Base-by-base conservation (phyloP, 2,888 invertebrate genomes). In the Darwinula stevensoni region DNA sequence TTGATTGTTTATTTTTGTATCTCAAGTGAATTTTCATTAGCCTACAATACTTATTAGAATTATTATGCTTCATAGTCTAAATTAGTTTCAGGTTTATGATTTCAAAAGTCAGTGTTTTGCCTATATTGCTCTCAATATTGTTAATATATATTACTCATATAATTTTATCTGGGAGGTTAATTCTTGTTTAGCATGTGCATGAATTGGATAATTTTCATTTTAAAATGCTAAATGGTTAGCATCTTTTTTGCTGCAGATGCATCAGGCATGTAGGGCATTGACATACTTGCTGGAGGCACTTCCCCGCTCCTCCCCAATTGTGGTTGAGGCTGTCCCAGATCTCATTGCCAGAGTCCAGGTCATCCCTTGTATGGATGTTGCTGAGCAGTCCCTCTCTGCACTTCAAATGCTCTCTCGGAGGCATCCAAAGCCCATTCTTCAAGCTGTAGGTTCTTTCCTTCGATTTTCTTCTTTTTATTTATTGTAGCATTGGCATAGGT, bases 231-330 rank as follows among this genome's bases (percentile, higher is more conserved):
- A n/a, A n/a, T n/a, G 17, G 12, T 28, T 4, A 27, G 6, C n/a
- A 14, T 6, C n/a, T 35, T 36, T 37, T 35, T 34, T 37, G 31
- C 44, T 45, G 27, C 45, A 71, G 71, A 94, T 94, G 94, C 86
- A 91, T 50, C 86, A 94, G 52, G 91, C 94, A 0, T 91, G 91
- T 47, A 72, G 97, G 27, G 94, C 94, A 2, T 62, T 97, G 26
- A 91, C 91, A 1, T 97, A 97, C 54, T 91, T 97, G 88, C 71
- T 97, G 67, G 97, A 97, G 53, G 88, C 94, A 1, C 51, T 97
- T 40, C 97, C 97, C 0, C 65, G 97, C 36, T 88, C 91, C 3
- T 54, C 56, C 22, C 84, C 88, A 31, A 76, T 91, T 2, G 86
- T 97, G 6, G 80, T 88, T 2, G 80, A 94, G 45, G 91, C 91